Conservation (phyloP, 2,113 vertebrate genomes). For the Gadus chalcogrammus region DNA sequence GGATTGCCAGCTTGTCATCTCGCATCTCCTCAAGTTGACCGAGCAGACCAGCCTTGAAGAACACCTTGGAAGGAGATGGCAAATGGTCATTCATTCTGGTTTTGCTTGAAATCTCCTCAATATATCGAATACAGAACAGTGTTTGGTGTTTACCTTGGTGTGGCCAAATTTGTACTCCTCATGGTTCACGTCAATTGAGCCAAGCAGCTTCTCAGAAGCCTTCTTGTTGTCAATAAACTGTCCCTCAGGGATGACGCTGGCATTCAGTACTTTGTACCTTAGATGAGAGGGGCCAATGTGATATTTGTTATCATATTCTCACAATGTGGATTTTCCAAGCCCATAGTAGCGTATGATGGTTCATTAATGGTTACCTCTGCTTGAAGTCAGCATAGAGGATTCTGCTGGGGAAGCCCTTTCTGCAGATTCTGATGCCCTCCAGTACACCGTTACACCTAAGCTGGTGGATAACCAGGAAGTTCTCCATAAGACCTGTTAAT, state of each 20-base stretch:
- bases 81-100: not conserved
- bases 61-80: conserved; percentile 68
- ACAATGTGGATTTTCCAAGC: too few relatives aligned
- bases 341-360: too few relatives aligned
- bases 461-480: conserved; percentile 5
- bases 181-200: not conserved
- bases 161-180: conserved; percentile 2
- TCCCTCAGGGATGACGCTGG: not conserved
- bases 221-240: not conserved
- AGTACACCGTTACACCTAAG: conserved; percentile 6
- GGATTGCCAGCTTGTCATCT: conserved; percentile 78
- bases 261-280: conserved; percentile 1
- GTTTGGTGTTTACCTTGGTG: not conserved
- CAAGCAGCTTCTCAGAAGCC: conserved; percentile 1
- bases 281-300: not conserved
- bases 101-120: too few relatives aligned
- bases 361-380: not conserved
- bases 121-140: too few relatives aligned
- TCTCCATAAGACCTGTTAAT: not conserved
- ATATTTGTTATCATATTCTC: too few relatives aligned
- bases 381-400: conserved; percentile 1
- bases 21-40: conserved; percentile 84
- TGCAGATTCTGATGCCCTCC: not conserved
- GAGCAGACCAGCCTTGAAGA: conserved; percentile 84
- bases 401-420: conserved; percentile 2